Evolutionary conservation across 2,797 vertebrate genomes (phyloP), one percentile per base, ranked within the genome.

Genomic region (Manis pentadactyla): DNA sequence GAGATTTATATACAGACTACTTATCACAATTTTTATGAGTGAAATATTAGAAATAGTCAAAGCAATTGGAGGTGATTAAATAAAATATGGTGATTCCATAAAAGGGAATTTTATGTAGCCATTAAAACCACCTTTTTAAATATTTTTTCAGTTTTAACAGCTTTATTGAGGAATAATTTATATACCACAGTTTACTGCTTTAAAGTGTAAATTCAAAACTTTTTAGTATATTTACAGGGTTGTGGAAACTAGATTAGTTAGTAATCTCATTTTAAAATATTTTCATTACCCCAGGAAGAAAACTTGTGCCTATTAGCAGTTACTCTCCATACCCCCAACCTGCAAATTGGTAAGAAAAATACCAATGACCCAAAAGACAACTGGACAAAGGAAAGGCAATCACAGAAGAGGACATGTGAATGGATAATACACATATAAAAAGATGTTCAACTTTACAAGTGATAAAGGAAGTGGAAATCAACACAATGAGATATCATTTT

Each of bases 11-110:
- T 51, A 88, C 29, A 88, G 82, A 93, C 6, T 85, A 81, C 39
- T 78, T 37, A 81, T 73, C 34, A 94, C 8, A 46, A 75, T 86
- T 82, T 95, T 37, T 55, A 77, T 75, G 31, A 53, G 11, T 78
- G 21, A 94, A 89, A 92, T 31, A 73, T 51, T 94, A 17, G 53
- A 93, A 90, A 69, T 81, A 84, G 87, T 92, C 78, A 86, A 95
- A 95, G 18, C 49, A 82, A 88, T 77, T 82, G 53, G 49, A 68
- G 18, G 8, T 69, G 29, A 79, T 79, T 84, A 82, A 55, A 61
- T 78, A 84, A 93, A 92, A 93, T 66, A 79, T 64, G n/a, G 84
- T 66, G 29, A 78, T 66, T 78, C 61, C 34, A 84, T 86, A 57
- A 89, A 93, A 86, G 69, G 21, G 15, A 89, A 83, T 82, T 90